These are phyloP conservation scores for Apodemus sylvaticus DNA, from an alignment of 2,113 vertebrate genomes.

Conservation along the genomic window DNA sequence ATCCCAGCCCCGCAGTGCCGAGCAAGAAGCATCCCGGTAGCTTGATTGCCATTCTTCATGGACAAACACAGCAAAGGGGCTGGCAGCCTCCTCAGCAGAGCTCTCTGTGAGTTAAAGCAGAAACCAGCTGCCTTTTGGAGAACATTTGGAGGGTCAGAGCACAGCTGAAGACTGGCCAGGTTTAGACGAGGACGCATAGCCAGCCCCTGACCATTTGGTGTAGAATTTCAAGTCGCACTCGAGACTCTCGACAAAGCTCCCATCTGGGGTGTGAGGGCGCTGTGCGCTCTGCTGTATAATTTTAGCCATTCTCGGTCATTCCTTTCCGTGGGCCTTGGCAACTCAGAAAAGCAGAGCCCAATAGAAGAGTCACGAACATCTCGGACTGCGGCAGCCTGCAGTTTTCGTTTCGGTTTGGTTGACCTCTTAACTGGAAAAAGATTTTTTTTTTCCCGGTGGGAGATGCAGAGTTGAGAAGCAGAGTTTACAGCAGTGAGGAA, in stretches of 20 bases:
- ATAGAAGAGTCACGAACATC: conserved; percentile 34
- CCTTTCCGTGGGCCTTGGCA: conserved; percentile 25
- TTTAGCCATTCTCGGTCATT: not conserved
- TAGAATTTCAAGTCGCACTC: not conserved
- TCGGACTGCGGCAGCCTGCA: not conserved
- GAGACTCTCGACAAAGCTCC: not conserved
- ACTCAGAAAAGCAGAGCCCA: not conserved
- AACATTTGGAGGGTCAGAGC: not conserved
- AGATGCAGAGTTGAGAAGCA: conserved; percentile 8
- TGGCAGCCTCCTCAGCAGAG: not conserved
- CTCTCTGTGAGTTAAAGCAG: not conserved
- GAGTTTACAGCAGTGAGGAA: not conserved
- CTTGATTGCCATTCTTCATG: not conserved
- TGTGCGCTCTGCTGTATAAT: not conserved
- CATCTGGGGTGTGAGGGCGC: not conserved
- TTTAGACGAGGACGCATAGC: not conserved
- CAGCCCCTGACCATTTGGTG: not conserved
- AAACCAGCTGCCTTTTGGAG: not conserved
- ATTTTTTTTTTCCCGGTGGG: conserved; percentile 20
- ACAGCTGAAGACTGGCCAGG: not conserved
- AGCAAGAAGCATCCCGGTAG: not conserved
- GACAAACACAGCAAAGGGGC: not conserved
- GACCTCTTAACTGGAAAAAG: not conserved
- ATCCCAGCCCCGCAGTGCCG: not conserved
- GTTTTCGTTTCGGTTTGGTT: not conserved